Evolutionary conservation across 2,797 vertebrate species (phyloP), one percentile per base, ranked within the genome.

Genomic region (Onychomys arenicola): DNA sequence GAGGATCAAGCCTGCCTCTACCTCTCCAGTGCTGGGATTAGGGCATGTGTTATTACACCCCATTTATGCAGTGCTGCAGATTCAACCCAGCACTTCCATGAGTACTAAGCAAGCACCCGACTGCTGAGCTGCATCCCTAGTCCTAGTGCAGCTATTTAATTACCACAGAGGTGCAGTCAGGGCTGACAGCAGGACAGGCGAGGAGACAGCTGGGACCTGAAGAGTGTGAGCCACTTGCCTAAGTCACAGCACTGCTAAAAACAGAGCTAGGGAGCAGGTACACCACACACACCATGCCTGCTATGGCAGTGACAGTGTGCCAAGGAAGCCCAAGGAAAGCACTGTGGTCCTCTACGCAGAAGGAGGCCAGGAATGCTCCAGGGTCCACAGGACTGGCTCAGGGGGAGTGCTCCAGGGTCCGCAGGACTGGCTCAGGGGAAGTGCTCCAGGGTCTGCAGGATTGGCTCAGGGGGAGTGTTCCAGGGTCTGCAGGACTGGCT

Each of bases 151-250:
- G 52, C 77, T 82, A 5, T 91, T 82, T 77, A 9, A 27, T 91
- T 86, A 52, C 37, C 75, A 65, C 78, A 86, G 63, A 95, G 86
- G 80, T 77, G 7, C 80, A 57, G 55, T 88, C 65, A 88, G 73
- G 57, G 37, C 80, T 77, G 16, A 86, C 3, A 17, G 40, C 49
- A 84, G n/a, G 29, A 37, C 40, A 77, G 75, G 57, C 29, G 65
- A 94, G 81, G 59, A 34, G 82, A 92, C 85, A 87, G 3, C 63
- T 81, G 75, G 84, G 75, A 91, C 67, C 77, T 78, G 43, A 92
- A 88, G 92, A 81, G 55, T 9, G 4, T n/a, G 88, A 82, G 25
- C 93, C 77, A 75, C 87, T 91, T 65, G 40, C 89, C 92, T 59
- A 43, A 46, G 73, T 88, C 77, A 82, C 59, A 3, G 19, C 78